Conservation (phyloP, 2,113 vertebrate species). For the Dipodomys stephensi region DNA sequence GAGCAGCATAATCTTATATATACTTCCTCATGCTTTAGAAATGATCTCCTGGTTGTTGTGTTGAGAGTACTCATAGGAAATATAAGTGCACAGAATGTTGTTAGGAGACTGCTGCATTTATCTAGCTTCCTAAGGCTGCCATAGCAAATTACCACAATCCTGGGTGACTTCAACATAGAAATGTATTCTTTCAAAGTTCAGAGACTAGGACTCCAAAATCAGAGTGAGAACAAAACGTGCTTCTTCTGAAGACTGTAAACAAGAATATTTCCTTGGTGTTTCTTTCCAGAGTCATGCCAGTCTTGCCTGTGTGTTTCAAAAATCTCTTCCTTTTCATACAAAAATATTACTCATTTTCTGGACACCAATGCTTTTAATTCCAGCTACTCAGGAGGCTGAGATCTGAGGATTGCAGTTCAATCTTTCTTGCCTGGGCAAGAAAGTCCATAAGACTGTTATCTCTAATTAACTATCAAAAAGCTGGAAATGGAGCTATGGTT, state of each 20-base stretch:
- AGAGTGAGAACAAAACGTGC: not conserved
- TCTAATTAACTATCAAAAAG: no score
- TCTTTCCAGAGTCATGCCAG: not conserved
- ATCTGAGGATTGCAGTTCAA: no score
- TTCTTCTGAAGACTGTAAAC: not conserved
- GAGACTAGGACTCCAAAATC: not conserved
- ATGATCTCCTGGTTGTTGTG: not conserved
- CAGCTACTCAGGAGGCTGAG: no score
- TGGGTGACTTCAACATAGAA: not conserved
- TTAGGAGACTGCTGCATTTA: not conserved
- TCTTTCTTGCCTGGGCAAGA: no score
- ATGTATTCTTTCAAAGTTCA: not conserved
- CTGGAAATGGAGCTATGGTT: no score
- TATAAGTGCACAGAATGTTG: not conserved
- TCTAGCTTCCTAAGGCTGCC: not conserved
- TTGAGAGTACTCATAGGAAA: not conserved
- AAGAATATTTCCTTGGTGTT: not conserved
- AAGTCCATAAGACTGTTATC: no score
- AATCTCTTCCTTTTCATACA: not conserved
- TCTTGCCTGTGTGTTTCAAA: not conserved
- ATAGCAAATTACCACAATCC: not conserved
- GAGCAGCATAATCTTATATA: not conserved
- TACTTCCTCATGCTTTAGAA: not conserved
- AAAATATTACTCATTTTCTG: not conserved
- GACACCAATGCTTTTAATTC: no score